Conservation (phyloP, 2,888 invertebrate genomes). For the Andrena dorsata region DNA sequence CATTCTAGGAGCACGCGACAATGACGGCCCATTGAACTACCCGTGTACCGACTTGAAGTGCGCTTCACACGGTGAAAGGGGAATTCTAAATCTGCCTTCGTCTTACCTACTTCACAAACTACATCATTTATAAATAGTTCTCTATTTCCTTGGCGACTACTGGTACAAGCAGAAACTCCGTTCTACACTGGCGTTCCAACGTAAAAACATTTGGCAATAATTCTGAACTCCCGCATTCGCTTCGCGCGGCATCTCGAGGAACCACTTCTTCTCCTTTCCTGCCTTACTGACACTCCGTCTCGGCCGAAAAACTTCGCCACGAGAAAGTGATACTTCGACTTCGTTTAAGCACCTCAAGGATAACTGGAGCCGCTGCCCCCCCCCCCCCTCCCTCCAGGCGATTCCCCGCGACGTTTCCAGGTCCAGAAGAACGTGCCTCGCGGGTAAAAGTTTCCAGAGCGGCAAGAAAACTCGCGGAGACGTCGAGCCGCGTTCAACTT, state of each 20-base stretch:
- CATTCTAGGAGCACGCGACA: conserved; percentile 73
- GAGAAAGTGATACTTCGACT: conserved; percentile 43
- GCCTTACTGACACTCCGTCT: conserved; percentile 22
- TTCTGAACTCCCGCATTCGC: neutral
- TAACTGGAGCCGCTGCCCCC: conserved; percentile 30
- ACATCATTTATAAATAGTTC: conserved; percentile 12
- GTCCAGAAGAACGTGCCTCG: conserved; percentile 43
- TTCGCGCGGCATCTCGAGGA: conserved; percentile 4
- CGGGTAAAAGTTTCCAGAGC: conserved; percentile 55
- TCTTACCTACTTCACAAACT: conserved; percentile 4
- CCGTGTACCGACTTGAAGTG: conserved; percentile 48
- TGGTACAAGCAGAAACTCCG: too few species aligned
- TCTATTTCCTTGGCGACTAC: neutral
- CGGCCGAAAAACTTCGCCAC: conserved; percentile 35
- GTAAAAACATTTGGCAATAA: too few species aligned
- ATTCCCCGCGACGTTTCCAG: conserved; percentile 53
- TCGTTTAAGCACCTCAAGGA: conserved; percentile 44
- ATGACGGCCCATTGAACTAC: conserved; percentile 70
- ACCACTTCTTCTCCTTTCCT: conserved; percentile 21
- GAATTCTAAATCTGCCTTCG: conserved; percentile 49
- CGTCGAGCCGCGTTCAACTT: conserved; percentile 50
- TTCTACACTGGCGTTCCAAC: too few species aligned
- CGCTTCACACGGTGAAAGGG: conserved; percentile 48
- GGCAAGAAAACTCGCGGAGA: conserved; percentile 32
- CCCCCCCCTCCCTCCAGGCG: conserved; percentile 18